A percentile compares a stretch with the other conserved stretches of the same genome.
Evolutionary conservation across 2,888 invertebrate species (phyloP).

Genomic region (Dysmachus trigonus): DNA sequence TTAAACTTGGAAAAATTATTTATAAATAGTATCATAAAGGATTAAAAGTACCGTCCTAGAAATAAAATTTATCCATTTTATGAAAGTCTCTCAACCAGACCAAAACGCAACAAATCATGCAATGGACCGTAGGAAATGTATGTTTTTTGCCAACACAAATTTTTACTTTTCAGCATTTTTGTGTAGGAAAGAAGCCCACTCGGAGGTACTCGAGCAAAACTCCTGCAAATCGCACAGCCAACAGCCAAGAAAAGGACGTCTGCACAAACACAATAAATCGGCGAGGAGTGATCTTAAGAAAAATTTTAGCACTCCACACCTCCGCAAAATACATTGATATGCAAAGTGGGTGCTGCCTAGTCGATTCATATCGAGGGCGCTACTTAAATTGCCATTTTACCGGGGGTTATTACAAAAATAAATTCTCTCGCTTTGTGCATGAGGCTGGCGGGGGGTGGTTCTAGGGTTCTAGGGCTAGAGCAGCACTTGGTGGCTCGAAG

Average conservation of each 20-base stretch:
- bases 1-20: no score
- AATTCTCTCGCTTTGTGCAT: constrained; percentile 1
- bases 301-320: constrained; percentile 10
- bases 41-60: not conserved
- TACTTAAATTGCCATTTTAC: constrained; percentile 39
- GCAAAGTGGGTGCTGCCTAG: constrained; percentile 33
- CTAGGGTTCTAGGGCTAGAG: not conserved
- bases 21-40: not conserved
- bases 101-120: not conserved
- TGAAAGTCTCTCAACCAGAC: not conserved
- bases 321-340: constrained; percentile 28
- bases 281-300: constrained; percentile 21
- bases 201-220: not conserved
- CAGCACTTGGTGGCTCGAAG: not conserved
- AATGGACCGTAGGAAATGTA: not conserved
- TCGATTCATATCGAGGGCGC: constrained; percentile 37
- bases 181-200: not conserved
- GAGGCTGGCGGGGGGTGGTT: not conserved
- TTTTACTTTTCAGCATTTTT: constrained; percentile 29
- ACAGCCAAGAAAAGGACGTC: not conserved
- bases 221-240: not conserved
- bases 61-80: not conserved
- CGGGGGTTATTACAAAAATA: constrained; percentile 31
- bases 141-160: constrained; percentile 15
- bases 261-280: constrained; percentile 21